Conservation (phyloP, 2,113 vertebrate genomes). For the Scortum barcoo region DNA sequence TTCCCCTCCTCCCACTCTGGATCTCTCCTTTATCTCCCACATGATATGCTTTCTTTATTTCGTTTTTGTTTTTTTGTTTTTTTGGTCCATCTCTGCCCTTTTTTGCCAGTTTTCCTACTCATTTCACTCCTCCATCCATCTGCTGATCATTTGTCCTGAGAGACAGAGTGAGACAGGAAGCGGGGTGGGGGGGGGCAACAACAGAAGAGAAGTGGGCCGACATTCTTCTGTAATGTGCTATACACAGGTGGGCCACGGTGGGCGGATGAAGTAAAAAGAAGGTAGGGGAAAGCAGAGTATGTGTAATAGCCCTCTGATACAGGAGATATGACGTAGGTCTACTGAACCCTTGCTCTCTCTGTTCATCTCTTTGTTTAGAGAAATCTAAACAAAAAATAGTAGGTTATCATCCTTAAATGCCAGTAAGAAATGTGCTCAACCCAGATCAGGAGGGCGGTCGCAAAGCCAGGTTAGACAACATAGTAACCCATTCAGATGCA, state of each 20-base stretch:
- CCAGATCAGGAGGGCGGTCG: not conserved
- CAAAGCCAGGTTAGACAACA: not conserved
- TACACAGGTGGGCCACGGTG: constrained; percentile 25
- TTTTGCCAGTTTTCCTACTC: constrained; percentile 53
- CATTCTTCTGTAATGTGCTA: constrained; percentile 31
- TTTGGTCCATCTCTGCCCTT: constrained; percentile 40
- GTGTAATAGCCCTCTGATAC: constrained; percentile 1
- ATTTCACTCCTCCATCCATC: constrained; percentile 64
- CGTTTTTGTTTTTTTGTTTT: constrained; percentile 21
- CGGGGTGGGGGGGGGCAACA: not conserved
- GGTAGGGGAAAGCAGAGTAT: constrained; percentile 2
- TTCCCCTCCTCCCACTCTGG: constrained; percentile 23
- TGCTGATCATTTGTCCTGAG: constrained; percentile 54
- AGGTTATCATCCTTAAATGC: not conserved
- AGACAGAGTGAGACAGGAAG: constrained; percentile 28
- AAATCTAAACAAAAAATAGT: not conserved
- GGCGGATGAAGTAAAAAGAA: not conserved
- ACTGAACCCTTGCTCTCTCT: not conserved
- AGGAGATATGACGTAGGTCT: not conserved
- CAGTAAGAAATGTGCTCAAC: not conserved
- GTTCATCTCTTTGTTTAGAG: not conserved
- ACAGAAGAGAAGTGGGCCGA: constrained; percentile 41
- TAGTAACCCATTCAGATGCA: not conserved
- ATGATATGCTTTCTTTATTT: constrained; percentile 7
- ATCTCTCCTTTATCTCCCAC: constrained; percentile 38